Conservation (phyloP, 2,797 vertebrate species). For the Melopsittacus undulatus region DNA sequence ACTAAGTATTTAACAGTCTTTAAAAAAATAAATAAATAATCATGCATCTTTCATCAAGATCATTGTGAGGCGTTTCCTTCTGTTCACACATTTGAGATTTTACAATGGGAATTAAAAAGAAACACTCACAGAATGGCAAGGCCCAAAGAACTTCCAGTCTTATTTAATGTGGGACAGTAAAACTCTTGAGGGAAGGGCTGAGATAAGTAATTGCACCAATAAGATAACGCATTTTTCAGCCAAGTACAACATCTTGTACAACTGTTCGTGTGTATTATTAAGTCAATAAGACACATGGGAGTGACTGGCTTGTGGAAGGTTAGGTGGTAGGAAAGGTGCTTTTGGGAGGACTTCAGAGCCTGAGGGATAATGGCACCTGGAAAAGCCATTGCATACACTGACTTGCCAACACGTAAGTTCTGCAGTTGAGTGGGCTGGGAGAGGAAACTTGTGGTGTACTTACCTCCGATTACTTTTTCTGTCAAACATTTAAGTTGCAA, state of each 20-base stretch:
- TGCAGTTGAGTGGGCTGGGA: rapidly evolving
- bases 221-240: rapidly evolving
- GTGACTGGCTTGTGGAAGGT: too few species aligned
- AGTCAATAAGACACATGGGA: rapidly evolving
- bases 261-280: background rate
- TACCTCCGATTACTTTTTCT: background rate
- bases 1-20: background rate
- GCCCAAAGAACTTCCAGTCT: background rate
- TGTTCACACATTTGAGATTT: background rate
- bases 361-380: rapidly evolving
- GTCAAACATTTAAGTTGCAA: background rate
- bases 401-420: rapidly evolving
- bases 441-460: rapidly evolving
- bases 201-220: background rate
- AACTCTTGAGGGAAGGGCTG: background rate
- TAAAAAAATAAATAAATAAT: background rate
- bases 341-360: rapidly evolving
- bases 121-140: rapidly evolving
- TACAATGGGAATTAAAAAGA: background rate
- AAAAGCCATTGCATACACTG: rapidly evolving
- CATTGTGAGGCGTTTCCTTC: background rate
- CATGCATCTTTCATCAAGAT: background rate
- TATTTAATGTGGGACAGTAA: background rate
- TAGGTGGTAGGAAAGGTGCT: rapidly evolving
- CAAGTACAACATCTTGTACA: background rate